Percentiles rank a stretch among this genome's conserved stretches.
Conservation (phyloP, 2,888 invertebrate genomes). For the Aelia acuminata region DNA sequence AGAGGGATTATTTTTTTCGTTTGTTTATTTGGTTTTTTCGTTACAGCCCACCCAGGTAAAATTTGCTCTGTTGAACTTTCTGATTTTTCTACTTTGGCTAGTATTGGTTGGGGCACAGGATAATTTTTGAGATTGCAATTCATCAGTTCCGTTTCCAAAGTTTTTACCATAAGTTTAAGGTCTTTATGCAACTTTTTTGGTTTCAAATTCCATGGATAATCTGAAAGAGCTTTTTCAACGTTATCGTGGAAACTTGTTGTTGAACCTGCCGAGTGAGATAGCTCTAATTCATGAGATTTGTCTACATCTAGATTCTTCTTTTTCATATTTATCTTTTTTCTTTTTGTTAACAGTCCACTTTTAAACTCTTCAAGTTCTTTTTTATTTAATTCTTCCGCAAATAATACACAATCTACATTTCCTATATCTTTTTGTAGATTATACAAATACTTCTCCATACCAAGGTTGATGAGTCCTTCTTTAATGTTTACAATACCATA, state of each 20-base stretch:
- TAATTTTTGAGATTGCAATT: neutral
- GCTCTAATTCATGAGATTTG: neutral
- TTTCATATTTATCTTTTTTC: neutral
- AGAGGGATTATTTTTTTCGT: neutral
- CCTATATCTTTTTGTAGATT: slow-evolving; percentile 40
- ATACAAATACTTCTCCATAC: slow-evolving; percentile 17
- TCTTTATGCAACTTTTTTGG: neutral
- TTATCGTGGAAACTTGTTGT: slow-evolving; percentile 18
- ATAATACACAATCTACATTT: neutral
- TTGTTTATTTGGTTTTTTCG: slow-evolving; percentile 15
- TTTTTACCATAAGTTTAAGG: neutral
- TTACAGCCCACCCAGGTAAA: neutral
- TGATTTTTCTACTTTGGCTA: neutral
- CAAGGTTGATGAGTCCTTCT: slow-evolving; percentile 21
- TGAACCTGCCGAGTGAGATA: neutral
- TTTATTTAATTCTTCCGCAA: neutral
- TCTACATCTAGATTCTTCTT: neutral
- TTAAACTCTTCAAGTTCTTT: slow-evolving; percentile 16
- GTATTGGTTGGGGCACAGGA: neutral
- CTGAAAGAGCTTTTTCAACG: slow-evolving; percentile 1
- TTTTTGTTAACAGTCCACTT: neutral
- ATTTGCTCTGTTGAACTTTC: slow-evolving; percentile 36
- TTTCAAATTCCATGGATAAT: slow-evolving; percentile 33
- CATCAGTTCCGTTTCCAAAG: slow-evolving; percentile 16
- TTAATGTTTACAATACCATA: slow-evolving; percentile 32